These are phyloP conservation scores for Scolopax mira DNA, from an alignment of 2,113 vertebrate genomes.

Conservation along the genomic window DNA sequence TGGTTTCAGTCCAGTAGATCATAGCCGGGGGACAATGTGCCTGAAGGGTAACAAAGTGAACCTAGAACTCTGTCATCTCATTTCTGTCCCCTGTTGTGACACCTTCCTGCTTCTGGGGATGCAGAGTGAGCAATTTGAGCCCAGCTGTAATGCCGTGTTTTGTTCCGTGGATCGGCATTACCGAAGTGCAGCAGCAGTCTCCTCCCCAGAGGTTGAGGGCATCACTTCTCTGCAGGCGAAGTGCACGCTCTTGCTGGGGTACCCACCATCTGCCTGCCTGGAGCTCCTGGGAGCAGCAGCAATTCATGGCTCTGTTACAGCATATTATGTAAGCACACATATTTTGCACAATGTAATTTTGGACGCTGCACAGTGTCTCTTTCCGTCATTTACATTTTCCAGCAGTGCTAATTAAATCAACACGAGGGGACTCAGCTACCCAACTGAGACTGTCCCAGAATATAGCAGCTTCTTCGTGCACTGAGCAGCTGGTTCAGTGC, in stretches of 20 bases:
- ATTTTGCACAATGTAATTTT: constrained; percentile 42
- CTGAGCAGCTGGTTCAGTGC: constrained; percentile 5
- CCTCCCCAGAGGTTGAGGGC: neutral
- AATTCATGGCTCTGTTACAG: constrained; percentile 7
- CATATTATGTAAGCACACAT: constrained; percentile 22
- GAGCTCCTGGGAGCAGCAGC: neutral
- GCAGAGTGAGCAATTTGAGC: neutral
- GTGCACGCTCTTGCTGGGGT: constrained; percentile 16
- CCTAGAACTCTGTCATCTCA: neutral
- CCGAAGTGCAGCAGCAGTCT: neutral
- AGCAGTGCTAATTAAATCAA: constrained; percentile 51
- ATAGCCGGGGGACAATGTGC: neutral
- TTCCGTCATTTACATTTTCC: constrained; percentile 47
- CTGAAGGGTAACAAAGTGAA: neutral
- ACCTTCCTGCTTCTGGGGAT: constrained; percentile 10
- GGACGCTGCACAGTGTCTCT: neutral
- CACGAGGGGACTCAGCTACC: neutral
- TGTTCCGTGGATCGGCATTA: neutral
- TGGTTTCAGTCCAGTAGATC: constrained; percentile 20
- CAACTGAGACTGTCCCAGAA: constrained; percentile 16
- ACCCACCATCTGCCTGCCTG: constrained; percentile 27
- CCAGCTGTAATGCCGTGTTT: neutral
- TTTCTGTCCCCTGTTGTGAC: constrained; percentile 15
- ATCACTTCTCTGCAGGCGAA: neutral
- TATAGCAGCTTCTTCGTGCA: neutral